A percentile compares a stretch with the other conserved stretches of the same genome.
Evolutionary conservation across 1,140 invertebrate genomes (phyloP).

Genomic region (Drosophila sturtevanti): DNA sequence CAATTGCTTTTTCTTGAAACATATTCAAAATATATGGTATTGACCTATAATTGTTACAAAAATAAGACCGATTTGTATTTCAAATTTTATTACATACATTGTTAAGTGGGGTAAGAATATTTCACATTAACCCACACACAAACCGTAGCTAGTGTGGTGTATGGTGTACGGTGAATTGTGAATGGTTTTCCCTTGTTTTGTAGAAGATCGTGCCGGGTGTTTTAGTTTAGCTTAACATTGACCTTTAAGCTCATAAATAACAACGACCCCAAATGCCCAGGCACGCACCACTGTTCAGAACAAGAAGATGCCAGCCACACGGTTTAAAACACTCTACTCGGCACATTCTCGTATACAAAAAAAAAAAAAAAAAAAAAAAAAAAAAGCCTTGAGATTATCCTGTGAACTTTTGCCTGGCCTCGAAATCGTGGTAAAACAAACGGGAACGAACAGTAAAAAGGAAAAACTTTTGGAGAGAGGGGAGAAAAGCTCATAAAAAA

Average conservation of each 20-base stretch:
- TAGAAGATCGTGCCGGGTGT: slow-evolving; percentile 50
- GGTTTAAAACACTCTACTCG: slow-evolving; percentile 27
- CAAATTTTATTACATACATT: neutral
- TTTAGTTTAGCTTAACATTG: slow-evolving; percentile 48
- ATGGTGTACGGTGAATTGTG: too few species aligned
- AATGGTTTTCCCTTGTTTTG: slow-evolving; percentile 15
- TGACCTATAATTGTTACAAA: neutral
- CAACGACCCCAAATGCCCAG: slow-evolving; percentile 52
- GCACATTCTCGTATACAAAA: neutral
- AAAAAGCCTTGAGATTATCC: slow-evolving; percentile 64
- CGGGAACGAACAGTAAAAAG: slow-evolving; percentile 1
- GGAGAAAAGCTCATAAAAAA: slow-evolving; percentile 64
- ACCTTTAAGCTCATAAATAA: slow-evolving; percentile 60
- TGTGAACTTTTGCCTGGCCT: slow-evolving; percentile 42
- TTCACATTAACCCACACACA: neutral
- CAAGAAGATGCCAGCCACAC: slow-evolving; percentile 28
- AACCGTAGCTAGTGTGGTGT: too few species aligned
- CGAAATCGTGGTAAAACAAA: slow-evolving; percentile 31
- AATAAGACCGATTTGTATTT: neutral
- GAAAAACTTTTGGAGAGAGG: neutral
- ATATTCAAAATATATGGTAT: too few species aligned
- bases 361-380: slow-evolving; percentile 44
- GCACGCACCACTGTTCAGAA: slow-evolving; percentile 55
- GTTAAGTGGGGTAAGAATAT: neutral
- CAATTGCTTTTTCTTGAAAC: too few species aligned